Evolutionary conservation across 2,113 vertebrate genomes (phyloP).

Genomic region (Lycocorax pyrrhopterus): DNA sequence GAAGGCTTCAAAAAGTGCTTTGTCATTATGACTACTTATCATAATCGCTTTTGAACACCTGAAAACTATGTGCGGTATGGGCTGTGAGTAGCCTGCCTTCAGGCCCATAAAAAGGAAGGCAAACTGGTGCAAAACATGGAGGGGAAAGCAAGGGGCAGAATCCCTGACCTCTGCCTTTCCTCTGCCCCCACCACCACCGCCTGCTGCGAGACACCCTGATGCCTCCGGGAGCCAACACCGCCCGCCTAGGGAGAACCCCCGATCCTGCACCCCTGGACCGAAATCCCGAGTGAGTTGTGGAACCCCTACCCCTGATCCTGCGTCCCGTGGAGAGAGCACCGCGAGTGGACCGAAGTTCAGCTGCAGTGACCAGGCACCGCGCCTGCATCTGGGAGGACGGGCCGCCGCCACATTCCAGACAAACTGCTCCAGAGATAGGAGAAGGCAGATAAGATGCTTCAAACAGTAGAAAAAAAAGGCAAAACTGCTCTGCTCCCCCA

Average conservation of each 20-base stretch:
- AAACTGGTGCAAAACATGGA: background rate
- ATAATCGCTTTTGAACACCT: background rate
- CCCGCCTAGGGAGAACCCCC: no score
- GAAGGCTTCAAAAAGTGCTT: background rate
- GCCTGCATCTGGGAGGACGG: background rate
- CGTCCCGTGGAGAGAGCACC: fast-evolving
- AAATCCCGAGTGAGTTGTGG: background rate
- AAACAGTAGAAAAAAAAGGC: background rate
- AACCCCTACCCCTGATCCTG: background rate
- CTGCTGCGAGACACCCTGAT: background rate
- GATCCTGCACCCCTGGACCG: background rate
- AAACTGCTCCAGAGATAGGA: background rate
- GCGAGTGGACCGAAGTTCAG: background rate
- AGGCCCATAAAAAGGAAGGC: no score
- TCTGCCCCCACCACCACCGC: no score
- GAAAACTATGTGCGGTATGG: fast-evolving
- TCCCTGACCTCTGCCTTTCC: background rate
- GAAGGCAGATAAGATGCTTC: background rate
- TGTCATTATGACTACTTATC: background rate
- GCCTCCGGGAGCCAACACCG: background rate
- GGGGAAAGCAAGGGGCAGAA: fast-evolving
- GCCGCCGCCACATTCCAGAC: no score
- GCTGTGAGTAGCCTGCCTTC: background rate
- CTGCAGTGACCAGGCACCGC: background rate
- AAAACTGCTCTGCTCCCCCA: background rate